A percentile compares a stretch with the other conserved stretches of the same genome.
Evolutionary conservation across 2,797 vertebrate genomes (phyloP).

Genomic region (Manis pentadactyla): DNA sequence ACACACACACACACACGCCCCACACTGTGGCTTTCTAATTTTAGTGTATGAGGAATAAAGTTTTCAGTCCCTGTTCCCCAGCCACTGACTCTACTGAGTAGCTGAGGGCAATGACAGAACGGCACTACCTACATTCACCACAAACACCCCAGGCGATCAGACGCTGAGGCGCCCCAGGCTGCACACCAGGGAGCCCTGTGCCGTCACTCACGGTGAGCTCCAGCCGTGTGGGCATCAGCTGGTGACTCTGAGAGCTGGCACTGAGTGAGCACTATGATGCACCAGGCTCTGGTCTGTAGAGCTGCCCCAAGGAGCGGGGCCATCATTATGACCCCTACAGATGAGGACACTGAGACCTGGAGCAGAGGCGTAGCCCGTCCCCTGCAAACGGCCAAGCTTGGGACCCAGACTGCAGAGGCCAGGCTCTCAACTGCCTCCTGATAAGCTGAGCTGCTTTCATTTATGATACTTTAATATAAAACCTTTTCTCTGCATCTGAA

Average conservation of each 20-base stretch:
- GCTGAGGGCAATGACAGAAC: not conserved
- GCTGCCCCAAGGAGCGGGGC: too few relatives aligned
- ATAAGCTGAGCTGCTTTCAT: not conserved
- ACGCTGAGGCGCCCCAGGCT: not conserved
- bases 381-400: not conserved
- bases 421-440: not conserved
- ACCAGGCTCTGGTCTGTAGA: not conserved
- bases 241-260: too few relatives aligned
- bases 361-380: not conserved
- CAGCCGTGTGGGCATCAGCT: not conserved
- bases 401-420: not conserved
- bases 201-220: not conserved
- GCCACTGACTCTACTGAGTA: not conserved
- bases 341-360: not conserved
- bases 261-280: too few relatives aligned
- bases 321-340: not conserved
- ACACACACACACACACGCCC: not conserved
- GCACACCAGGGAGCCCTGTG: accelerated
- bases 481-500: not conserved
- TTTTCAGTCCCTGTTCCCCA: not conserved
- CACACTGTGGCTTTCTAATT: not conserved
- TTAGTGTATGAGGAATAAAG: not conserved
- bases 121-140: too few relatives aligned
- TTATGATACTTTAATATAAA: not conserved
- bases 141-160: not conserved